Percentiles rank a stretch among this genome's conserved stretches.
Conservation (phyloP, 1,140 invertebrate species). For the Scaptodrosophila lebanonensis region DNA sequence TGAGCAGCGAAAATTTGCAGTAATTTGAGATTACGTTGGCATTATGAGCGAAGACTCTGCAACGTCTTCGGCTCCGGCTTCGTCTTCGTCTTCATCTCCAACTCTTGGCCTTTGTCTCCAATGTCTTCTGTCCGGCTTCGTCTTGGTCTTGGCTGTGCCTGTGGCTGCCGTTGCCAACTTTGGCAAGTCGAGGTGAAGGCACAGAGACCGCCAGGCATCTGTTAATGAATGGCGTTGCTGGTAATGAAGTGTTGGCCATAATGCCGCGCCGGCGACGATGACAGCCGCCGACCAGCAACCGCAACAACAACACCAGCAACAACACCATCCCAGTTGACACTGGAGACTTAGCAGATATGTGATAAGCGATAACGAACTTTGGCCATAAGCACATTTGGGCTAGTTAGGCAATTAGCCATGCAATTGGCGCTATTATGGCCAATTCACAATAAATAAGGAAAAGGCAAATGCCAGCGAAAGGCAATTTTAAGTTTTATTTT, state of each 20-base stretch:
- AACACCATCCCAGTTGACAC: constrained; percentile 46
- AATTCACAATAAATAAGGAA: too few relatives aligned
- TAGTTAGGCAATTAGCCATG: constrained; percentile 34
- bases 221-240: constrained; percentile 71
- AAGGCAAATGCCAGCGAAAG: constrained; percentile 7
- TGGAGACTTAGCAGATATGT: too few relatives aligned
- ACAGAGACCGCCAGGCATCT: constrained; percentile 34
- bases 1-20: constrained; percentile 65
- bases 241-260: constrained; percentile 72
- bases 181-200: constrained; percentile 1
- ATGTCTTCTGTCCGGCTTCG: background rate
- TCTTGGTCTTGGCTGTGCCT: constrained; percentile 14
- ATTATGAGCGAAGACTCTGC: constrained; percentile 33
- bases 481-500: background rate
- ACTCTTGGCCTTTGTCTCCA: background rate
- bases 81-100: too few relatives aligned
- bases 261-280: constrained; percentile 36
- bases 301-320: constrained; percentile 20
- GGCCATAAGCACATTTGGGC: constrained; percentile 5
- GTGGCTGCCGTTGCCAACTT: constrained; percentile 49
- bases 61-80: background rate
- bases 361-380: constrained; percentile 58
- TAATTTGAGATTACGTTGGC: constrained; percentile 69
- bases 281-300: constrained; percentile 7
- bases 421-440: too few relatives aligned